Conservation (phyloP, 2,888 invertebrate genomes). For the Pilophorus perplexus region DNA sequence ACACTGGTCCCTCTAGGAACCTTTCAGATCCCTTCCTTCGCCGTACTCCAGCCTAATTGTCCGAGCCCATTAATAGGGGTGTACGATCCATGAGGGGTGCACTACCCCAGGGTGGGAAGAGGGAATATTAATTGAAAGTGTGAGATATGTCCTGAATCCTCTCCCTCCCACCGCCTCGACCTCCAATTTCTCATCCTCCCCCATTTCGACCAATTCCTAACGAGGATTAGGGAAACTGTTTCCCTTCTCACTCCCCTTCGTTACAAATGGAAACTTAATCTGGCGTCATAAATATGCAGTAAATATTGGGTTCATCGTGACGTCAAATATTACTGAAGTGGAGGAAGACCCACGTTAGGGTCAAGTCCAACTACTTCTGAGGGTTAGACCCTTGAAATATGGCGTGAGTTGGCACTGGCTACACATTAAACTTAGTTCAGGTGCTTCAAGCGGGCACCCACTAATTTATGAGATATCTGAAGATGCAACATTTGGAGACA, state of each 20-base stretch:
- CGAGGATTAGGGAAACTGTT: conserved; percentile 23
- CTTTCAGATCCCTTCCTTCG: conserved; percentile 22
- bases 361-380: no score
- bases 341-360: no score
- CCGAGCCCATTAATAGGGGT: conserved; percentile 26
- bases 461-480: no score
- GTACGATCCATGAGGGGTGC: no score
- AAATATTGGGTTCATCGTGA: conserved; percentile 6
- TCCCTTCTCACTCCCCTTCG: background rate
- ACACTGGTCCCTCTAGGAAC: conserved; percentile 9
- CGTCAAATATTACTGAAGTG: conserved; percentile 10
- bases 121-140: conserved; percentile 38
- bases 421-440: no score
- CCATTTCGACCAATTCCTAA: background rate
- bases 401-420: no score
- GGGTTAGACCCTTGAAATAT: no score
- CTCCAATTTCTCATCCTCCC: background rate
- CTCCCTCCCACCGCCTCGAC: background rate
- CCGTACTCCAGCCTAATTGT: conserved; percentile 19
- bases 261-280: conserved; percentile 29
- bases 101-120: background rate
- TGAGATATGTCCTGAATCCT: conserved; percentile 35
- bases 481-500: no score
- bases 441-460: no score
- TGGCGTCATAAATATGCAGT: conserved; percentile 27